A percentile compares a stretch with the other conserved stretches of the same genome.
Conservation (phyloP, 1,140 invertebrate species). For the Drosophila pallidifrons region DNA sequence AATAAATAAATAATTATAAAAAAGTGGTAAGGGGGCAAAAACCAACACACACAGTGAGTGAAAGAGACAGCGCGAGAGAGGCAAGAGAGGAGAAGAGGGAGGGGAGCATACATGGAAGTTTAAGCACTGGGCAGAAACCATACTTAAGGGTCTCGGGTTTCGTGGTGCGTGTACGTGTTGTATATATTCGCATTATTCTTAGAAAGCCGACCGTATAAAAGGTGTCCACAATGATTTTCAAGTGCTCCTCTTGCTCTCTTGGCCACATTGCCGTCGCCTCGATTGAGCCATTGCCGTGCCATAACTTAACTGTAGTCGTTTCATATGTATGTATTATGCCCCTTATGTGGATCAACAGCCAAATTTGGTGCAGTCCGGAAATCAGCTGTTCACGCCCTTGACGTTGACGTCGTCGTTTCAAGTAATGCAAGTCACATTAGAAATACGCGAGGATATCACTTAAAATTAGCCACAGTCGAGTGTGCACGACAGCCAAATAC, state of each 20-base stretch:
- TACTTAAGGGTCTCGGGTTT: conserved; percentile 78
- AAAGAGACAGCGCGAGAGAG: conserved; percentile 8
- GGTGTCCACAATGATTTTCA: conserved; percentile 80
- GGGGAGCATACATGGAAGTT: conserved; percentile 77
- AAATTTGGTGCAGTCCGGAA: conserved; percentile 11
- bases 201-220: conserved; percentile 82
- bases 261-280: conserved; percentile 14
- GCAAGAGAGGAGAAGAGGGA: conserved; percentile 8
- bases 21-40: conserved; percentile 31
- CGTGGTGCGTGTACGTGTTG: conserved; percentile 79
- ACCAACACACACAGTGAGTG: conserved; percentile 14
- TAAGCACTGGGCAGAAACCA: conserved; percentile 82
- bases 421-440: conserved; percentile 1
- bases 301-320: background rate
- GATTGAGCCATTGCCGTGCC: conserved; percentile 13
- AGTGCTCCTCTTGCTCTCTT: conserved; percentile 27
- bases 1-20: conserved; percentile 85
- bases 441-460: background rate
- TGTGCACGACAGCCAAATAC: background rate
- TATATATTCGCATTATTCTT: conserved; percentile 80
- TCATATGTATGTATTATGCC: conserved; percentile 3
- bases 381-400: background rate
- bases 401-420: background rate
- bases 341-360: conserved; percentile 8
- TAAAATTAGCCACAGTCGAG: background rate